phyloP scores from a whole-genome alignment of 2,797 vertebrate species.

The Scyliorhinus canicula region DNA sequence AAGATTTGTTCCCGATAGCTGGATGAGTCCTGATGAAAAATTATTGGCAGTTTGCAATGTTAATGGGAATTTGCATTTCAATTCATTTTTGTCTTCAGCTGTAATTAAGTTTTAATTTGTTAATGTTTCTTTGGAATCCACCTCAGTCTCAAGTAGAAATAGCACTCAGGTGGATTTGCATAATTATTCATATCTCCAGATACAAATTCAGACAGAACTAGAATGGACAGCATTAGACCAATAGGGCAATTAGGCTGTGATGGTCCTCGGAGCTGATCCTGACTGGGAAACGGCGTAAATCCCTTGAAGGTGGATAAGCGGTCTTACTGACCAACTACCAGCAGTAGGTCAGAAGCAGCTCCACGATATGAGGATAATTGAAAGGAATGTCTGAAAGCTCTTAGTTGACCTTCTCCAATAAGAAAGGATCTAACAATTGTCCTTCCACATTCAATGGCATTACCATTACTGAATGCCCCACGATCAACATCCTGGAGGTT shows the following conservation, averaged over 20 bases:
- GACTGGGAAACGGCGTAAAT: background rate
- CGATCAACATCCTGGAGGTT: too few species aligned
- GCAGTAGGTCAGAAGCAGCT: background rate
- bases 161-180: background rate
- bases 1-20: background rate
- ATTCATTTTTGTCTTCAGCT: background rate
- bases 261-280: background rate
- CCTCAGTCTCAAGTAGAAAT: background rate
- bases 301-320: background rate
- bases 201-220: too few species aligned
- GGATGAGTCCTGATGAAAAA: background rate
- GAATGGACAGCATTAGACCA: background rate
- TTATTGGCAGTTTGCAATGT: background rate
- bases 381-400: background rate
- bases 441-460: too few species aligned
- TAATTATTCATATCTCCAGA: background rate
- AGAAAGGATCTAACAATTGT: too few species aligned
- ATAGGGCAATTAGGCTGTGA: background rate
- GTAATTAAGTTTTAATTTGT: background rate
- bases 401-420: background rate
- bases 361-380: background rate
- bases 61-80: background rate
- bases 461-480: too few species aligned
- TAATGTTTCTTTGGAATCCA: background rate
- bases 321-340: background rate